Evolutionary conservation across 2,888 invertebrate species (phyloP).

Genomic region (Onchidella celtica): DNA sequence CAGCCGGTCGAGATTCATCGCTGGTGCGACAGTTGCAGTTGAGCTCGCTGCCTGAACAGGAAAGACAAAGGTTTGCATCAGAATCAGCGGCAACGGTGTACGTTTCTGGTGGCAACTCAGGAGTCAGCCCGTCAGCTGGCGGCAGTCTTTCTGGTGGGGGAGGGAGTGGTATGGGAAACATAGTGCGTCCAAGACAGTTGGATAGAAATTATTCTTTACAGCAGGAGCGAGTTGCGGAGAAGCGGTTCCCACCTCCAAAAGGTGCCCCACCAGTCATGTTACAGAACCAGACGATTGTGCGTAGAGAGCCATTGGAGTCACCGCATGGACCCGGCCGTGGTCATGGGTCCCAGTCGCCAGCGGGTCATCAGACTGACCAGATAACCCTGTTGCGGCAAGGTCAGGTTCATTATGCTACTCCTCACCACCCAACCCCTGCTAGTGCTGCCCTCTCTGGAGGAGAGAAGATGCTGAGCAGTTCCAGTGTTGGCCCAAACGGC

Average conservation of each 20-base stretch:
- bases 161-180: not conserved
- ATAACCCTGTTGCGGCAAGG: not conserved
- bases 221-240: slow-evolving; percentile 9
- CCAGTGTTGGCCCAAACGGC: not conserved
- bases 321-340: not conserved
- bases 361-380: not conserved
- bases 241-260: slow-evolving; percentile 26
- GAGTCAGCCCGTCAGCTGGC: not conserved
- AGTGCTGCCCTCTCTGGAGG: not conserved
- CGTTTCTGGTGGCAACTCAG: not conserved
- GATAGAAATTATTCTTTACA: slow-evolving; percentile 16
- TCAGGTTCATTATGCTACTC: not conserved
- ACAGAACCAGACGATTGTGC: slow-evolving; percentile 38
- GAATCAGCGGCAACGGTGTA: slow-evolving; percentile 11
- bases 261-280: slow-evolving; percentile 1
- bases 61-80: slow-evolving; percentile 34
- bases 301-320: slow-evolving; percentile 29
- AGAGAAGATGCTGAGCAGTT: not conserved
- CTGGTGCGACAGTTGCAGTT: slow-evolving; percentile 47
- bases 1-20: slow-evolving; percentile 31
- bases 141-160: not conserved
- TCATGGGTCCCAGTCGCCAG: not conserved
- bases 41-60: slow-evolving; percentile 35
- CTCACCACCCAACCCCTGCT: not conserved
- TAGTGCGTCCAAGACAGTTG: slow-evolving; percentile 4